Base-by-base conservation (phyloP, 2,113 vertebrate species). In the Bubalus kerabau region DNA sequence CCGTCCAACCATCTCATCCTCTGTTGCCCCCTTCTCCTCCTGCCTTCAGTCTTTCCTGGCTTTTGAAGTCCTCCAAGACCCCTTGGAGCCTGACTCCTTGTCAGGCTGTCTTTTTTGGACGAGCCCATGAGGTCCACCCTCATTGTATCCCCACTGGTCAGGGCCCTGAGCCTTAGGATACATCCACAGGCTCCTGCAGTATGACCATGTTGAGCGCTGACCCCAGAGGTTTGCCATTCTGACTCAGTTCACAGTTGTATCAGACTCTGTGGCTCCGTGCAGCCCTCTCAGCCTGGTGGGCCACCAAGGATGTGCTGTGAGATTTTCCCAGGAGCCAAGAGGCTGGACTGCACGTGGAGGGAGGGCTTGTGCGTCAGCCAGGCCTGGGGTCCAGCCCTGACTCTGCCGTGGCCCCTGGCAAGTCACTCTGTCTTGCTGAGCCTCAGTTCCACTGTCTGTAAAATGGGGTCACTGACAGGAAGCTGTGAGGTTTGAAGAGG, bases 261-360 rank as follows among this genome's bases (percentile, higher is more conserved):
- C 80, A 7, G 81, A 90, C 36, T 43, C 57, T 16, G 11, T 52
- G 87, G 32, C 78, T n/a, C 1, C 0, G 2, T 23, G 85, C n/a
- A 5, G 7, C 50, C 32, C 48, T 7, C 1, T 56, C 30, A 60
- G n/a, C 17, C 48, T 87, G 24, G 7, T 5, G 7, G 43, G 59
- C 76, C 62, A 57, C 62, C 0, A 1, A 26, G 26, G 52, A 7
- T 19, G 7, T 9, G 0, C 40, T 6, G 30, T 46, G 32, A 50
- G 36, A 78, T 36, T 50, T 76, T 32, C 67, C 57, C 56, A 1
- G 32, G 74, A 56, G 36, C 32, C n/a, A 30, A 12, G 48, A 64
- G 59, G 21, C 6, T 30, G 48, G 16, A 36, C 14, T 36, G 86
- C 28, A 26, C 5, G 2, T 50, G 16, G 40, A 16, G 30, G 56